Conservation (phyloP, 37 sponge, comb jelly and placozoan genomes). For the Haliclona indistincta region DNA sequence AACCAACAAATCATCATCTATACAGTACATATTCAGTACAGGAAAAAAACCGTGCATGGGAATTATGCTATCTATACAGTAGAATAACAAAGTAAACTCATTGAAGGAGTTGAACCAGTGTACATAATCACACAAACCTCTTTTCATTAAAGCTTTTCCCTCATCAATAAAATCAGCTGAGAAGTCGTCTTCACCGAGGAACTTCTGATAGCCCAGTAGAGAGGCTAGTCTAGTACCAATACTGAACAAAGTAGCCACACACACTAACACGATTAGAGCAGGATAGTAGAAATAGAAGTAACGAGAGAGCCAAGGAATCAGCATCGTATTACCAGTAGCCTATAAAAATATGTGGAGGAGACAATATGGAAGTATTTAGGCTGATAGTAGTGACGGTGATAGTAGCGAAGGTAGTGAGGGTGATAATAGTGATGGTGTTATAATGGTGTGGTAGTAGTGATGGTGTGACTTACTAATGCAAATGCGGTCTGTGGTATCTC, state of each 20-base stretch:
- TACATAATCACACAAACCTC: slow-evolving; percentile 61
- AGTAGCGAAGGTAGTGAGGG: too few species aligned
- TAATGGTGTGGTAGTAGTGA: background rate
- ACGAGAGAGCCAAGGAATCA: slow-evolving; percentile 79
- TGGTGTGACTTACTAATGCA: slow-evolving; percentile 41
- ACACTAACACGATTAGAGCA: slow-evolving; percentile 74
- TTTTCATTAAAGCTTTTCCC: slow-evolving; percentile 86
- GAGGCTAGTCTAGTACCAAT: slow-evolving; percentile 76
- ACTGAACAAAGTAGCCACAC: slow-evolving; percentile 83
- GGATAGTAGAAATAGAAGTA: slow-evolving; percentile 94
- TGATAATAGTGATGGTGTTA: too few species aligned
- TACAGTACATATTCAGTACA: too few species aligned
- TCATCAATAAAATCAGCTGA: slow-evolving; percentile 89
- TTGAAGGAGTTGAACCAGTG: background rate
- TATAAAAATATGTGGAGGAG: too few species aligned
- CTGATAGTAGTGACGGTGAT: too few species aligned
- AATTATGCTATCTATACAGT: background rate
- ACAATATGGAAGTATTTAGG: too few species aligned
- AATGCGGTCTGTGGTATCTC: slow-evolving; percentile 63
- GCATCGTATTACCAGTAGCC: slow-evolving; percentile 78
- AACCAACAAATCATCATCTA: too few species aligned
- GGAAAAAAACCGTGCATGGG: too few species aligned
- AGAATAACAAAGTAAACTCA: too few species aligned
- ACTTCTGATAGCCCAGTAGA: slow-evolving; percentile 85
- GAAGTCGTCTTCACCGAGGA: slow-evolving; percentile 90